A percentile compares a stretch with the other conserved stretches of the same genome.
These are phyloP conservation scores for Danio aesculapii DNA, from an alignment of 2,797 vertebrate genomes.

Conservation along the genomic window DNA sequence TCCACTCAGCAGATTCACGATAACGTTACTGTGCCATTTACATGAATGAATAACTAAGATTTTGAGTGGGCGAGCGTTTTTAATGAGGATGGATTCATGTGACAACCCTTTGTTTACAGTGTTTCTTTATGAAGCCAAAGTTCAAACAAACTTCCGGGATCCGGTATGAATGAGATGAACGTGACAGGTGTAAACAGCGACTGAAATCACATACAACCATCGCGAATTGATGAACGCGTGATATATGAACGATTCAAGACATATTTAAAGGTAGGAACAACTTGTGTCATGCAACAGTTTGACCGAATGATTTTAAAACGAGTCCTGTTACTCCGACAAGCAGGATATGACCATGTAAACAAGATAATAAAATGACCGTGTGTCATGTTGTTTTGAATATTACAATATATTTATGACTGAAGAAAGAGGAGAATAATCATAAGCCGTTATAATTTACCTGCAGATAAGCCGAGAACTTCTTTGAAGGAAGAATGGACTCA, in stretches of 20 bases:
- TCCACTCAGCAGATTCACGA: not conserved
- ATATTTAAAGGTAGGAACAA: constrained; percentile 28
- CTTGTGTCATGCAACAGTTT: not conserved
- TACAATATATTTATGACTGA: not conserved
- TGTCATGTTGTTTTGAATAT: not conserved
- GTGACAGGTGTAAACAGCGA: not conserved
- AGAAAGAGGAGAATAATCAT: not conserved
- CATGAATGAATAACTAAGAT: constrained; percentile 29
- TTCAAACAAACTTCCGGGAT: constrained; percentile 44
- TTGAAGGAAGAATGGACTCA: constrained; percentile 24
- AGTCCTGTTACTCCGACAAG: not conserved
- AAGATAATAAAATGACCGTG: not conserved
- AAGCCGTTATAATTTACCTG: not conserved
- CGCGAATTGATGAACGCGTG: not conserved
- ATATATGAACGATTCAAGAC: not conserved
- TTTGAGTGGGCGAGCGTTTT: not conserved
- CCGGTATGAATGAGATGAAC: constrained; percentile 18
- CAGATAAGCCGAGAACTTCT: not conserved
- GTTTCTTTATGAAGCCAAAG: constrained; percentile 23
- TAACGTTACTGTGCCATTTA: not conserved
- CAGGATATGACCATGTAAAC: not conserved
- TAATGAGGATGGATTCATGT: constrained; percentile 1
- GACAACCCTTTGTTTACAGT: constrained; percentile 28
- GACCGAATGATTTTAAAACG: not conserved
- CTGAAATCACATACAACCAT: not conserved